phyloP scores from a whole-genome alignment of 2,113 vertebrate species.

The Alexandromys fortis region DNA sequence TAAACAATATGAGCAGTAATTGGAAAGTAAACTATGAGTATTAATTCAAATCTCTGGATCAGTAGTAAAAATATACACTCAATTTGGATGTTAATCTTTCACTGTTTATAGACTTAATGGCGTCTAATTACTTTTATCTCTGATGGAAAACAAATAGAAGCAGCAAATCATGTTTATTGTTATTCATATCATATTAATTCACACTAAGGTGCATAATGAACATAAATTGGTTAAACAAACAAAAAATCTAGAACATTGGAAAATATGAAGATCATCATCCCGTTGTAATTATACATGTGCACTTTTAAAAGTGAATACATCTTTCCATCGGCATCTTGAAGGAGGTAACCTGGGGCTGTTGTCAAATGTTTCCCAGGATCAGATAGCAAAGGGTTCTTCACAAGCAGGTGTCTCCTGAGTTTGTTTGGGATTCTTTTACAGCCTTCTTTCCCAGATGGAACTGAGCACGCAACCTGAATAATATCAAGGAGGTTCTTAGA shows the following conservation, averaged over 20 bases:
- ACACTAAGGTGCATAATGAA: background rate
- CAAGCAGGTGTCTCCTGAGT: rapidly evolving
- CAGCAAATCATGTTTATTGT: background rate
- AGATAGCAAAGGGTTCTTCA: background rate
- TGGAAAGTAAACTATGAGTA: background rate
- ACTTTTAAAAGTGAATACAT: background rate
- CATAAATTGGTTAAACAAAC: background rate
- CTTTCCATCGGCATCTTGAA: background rate
- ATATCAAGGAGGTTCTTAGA: rapidly evolving
- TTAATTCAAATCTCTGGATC: background rate
- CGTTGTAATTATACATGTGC: background rate
- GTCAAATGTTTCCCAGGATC: background rate
- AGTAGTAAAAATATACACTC: background rate
- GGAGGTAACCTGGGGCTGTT: background rate
- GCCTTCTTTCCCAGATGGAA: rapidly evolving
- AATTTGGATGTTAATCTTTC: background rate
- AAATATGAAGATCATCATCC: background rate
- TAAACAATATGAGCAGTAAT: background rate
- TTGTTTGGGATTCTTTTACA: background rate
- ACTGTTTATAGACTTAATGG: background rate
- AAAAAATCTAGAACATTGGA: background rate
- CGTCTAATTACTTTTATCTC: background rate
- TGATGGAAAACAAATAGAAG: background rate
- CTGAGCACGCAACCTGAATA: background rate
- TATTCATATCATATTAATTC: background rate